Evolutionary conservation across 2,113 vertebrate genomes (phyloP), one percentile per base, ranked within the genome.

Genomic region (Grammomys surdaster): DNA sequence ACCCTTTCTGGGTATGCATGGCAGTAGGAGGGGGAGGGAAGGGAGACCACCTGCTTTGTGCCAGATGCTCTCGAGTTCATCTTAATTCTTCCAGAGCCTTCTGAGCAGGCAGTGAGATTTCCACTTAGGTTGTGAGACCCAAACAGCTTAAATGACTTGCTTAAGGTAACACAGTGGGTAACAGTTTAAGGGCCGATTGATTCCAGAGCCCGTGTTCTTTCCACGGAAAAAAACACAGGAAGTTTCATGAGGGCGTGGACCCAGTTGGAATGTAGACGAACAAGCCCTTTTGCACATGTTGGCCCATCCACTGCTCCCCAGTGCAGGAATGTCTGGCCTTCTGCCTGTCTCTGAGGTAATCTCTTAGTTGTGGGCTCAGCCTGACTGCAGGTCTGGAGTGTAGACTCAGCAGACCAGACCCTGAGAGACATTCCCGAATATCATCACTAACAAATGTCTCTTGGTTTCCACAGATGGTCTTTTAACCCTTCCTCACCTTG

Each of bases 121-220:
- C 67, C 60, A 94, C 36, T 89, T 43, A 58, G 63, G 69, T 89
- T 5, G 26, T 85, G 88, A 94, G 85, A 65, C 63, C 72, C 88
- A 90, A 87, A 94, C 82, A 92, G 63, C 43, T 76, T 88, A 87
- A 85, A 88, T 43, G 51, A 93, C 54, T 90, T 76, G 90, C 33
- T 88, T 92, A 93, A 92, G 8, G 31, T 65, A 60, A 78, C 90
- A 87, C 58, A 94, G 88, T 33, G 20, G 46, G 13, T 91, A 78
- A 70, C 33, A 82, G 46, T 95, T 81, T 43, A 10, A 75, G 81
- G 46, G 33, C n/a, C 24, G 2, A 40, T 56, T 87, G 72, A 84
- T 19, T 91, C 81, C 56, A 93, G 51, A 81, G 46, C 36, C 58
- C 33, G 9, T 24, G 73, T 93, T 95, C 58, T 89, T 94, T 94